Evolutionary conservation across 1,140 invertebrate genomes (phyloP), one percentile per base, ranked within the genome.

Genomic region (Myzus persicae): DNA sequence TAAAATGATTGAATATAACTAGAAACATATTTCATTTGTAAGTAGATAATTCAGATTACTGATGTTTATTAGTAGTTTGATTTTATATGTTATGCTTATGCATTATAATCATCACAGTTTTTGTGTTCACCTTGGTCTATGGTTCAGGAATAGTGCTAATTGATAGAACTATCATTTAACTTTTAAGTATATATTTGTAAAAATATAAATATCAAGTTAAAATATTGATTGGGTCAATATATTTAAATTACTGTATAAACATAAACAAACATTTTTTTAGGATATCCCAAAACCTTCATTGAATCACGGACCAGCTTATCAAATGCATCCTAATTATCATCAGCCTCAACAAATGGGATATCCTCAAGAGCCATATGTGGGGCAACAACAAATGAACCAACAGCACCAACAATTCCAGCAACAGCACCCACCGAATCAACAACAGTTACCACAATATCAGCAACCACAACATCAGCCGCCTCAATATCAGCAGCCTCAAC

Each of bases 391-490:
- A n/a, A 90, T 48, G 4, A 84, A 94, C 31, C 93, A 93, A 46
- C 94, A 94, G 22, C 87, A 91, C 24, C 92, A 92, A 46, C 93
- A 94, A n/a, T 76, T 93, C 92, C 94, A 91, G 81, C 42, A 48
- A 22, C 76, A 90, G 9, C 94, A 94, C 38, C 84, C 94, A 36
- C 93, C 93, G 38, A 59, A 93, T n/a, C 93, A 93, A 76, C 91
- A 88, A 7, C 76, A 85, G 26, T 92, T 90, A 22, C 48, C 48
- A 51, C 93, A 92, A 67, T 94, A 95, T 18, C 92, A 94, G 46
- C 94, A 95, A 94, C 24, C 8, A 31, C 51, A 54, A 54, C 20
- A 54, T 24, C 51, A 54, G 51, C 94, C 94, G 94, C 93, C 95
- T 90, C 92, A 90, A 42, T 46, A 93, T 31, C 93, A 93, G 40